A percentile compares a stretch with the other conserved stretches of the same genome.
phyloP scores from a whole-genome alignment of 1,140 invertebrate species.

The Tetramorium parvispinum region DNA sequence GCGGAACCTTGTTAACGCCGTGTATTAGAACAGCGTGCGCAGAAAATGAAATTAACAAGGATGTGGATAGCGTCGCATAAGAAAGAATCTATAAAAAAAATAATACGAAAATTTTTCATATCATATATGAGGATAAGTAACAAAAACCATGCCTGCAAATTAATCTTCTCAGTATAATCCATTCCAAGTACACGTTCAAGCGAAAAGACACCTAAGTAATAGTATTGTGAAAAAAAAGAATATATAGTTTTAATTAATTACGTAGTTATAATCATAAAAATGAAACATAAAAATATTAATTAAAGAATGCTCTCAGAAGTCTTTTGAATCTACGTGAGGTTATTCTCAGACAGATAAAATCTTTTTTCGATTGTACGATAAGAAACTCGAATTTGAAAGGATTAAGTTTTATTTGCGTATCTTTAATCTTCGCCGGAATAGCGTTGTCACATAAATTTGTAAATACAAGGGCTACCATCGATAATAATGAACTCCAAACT shows the following conservation, averaged over 20 bases:
- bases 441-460: conserved; percentile 10
- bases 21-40: conserved; percentile 52
- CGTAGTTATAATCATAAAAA: background rate
- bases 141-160: background rate
- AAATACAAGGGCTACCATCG: conserved; percentile 2
- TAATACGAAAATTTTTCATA: background rate
- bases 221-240: background rate
- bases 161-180: background rate
- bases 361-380: background rate
- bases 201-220: background rate
- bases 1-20: conserved; percentile 59
- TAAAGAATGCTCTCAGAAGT: background rate
- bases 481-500: conserved; percentile 34
- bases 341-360: background rate
- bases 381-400: background rate
- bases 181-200: background rate
- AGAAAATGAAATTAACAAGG: conserved; percentile 59
- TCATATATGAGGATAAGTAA: background rate
- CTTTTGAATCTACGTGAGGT: background rate
- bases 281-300: background rate
- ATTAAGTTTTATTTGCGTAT: background rate
- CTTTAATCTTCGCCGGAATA: background rate
- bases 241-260: background rate
- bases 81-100: background rate
- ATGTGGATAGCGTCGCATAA: background rate